These are phyloP conservation scores for Syngnathus rostellatus DNA, from an alignment of 2,797 vertebrate genomes.

Conservation along the genomic window DNA sequence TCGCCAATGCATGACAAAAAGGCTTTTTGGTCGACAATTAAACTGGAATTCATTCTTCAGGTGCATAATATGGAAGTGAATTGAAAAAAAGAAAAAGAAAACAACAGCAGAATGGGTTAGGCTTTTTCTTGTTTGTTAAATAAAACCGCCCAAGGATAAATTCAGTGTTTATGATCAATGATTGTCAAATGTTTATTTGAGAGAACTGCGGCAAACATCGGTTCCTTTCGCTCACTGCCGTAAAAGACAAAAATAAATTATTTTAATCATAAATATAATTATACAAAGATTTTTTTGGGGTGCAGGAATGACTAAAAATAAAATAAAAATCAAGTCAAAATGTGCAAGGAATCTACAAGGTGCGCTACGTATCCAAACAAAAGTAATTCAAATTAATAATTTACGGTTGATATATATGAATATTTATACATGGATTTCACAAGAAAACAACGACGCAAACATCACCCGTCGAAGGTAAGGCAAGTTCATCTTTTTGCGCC, in stretches of 20 bases:
- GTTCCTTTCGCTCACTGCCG: conserved; percentile 28
- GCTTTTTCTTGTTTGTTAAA: not conserved
- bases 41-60: conserved; percentile 50
- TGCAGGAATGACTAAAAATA: conserved; percentile 1
- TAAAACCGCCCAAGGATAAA: not conserved
- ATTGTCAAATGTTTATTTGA: conserved; percentile 28
- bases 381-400: conserved; percentile 1
- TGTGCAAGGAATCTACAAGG: conserved; percentile 36
- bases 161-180: conserved; percentile 11
- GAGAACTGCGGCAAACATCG: conserved; percentile 10
- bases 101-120: not conserved
- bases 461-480: conserved; percentile 40
- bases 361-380: conserved; percentile 13
- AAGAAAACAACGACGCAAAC: conserved; percentile 5
- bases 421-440: not conserved
- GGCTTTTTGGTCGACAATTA: too few species aligned
- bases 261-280: conserved; percentile 37
- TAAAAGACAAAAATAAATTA: conserved; percentile 24
- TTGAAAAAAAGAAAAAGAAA: conserved; percentile 34
- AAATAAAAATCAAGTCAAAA: conserved; percentile 20
- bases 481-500: conserved; percentile 21
- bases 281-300: conserved; percentile 10
- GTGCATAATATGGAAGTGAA: conserved; percentile 48
- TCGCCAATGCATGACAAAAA: too few species aligned
- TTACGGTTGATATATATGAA: not conserved